These are phyloP conservation scores for Rhinichthys klamathensis DNA, from an alignment of 2,113 vertebrate species.

Conservation along the genomic window DNA sequence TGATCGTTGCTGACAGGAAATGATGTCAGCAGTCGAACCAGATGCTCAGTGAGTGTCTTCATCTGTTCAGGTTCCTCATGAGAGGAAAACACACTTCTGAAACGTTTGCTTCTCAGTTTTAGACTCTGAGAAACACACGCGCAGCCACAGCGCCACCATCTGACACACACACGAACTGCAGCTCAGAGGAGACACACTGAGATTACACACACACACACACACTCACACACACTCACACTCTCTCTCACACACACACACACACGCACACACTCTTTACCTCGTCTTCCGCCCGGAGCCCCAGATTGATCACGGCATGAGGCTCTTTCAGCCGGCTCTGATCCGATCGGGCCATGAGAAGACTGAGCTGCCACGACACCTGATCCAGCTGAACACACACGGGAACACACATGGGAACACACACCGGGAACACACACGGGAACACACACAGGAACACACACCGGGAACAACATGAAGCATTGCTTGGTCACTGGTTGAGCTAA, in stretches of 20 bases:
- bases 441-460: too few relatives aligned
- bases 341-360: constrained; percentile 93
- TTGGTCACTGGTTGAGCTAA: too few relatives aligned
- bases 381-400: constrained; percentile 82
- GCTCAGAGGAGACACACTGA: too few relatives aligned
- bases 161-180: too few relatives aligned
- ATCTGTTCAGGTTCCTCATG: constrained; percentile 62
- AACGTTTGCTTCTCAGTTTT: too few relatives aligned
- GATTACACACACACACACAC: too few relatives aligned
- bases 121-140: too few relatives aligned
- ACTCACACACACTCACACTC: too few relatives aligned
- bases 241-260: too few relatives aligned
- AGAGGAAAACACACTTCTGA: background rate
- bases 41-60: constrained; percentile 66
- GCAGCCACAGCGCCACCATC: too few relatives aligned
- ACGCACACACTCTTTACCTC: constrained; percentile 46
- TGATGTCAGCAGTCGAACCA: constrained; percentile 27
- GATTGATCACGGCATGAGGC: constrained; percentile 87
- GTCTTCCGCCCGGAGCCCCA: constrained; percentile 84
- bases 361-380: constrained; percentile 91
- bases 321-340: constrained; percentile 85
- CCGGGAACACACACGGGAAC: constrained; percentile 57
- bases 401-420: too few relatives aligned
- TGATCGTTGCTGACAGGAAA: background rate
- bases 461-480: too few relatives aligned